Evolutionary conservation across 2,113 vertebrate species (phyloP), one percentile per base, ranked within the genome.

Genomic region (Gallinago media): DNA sequence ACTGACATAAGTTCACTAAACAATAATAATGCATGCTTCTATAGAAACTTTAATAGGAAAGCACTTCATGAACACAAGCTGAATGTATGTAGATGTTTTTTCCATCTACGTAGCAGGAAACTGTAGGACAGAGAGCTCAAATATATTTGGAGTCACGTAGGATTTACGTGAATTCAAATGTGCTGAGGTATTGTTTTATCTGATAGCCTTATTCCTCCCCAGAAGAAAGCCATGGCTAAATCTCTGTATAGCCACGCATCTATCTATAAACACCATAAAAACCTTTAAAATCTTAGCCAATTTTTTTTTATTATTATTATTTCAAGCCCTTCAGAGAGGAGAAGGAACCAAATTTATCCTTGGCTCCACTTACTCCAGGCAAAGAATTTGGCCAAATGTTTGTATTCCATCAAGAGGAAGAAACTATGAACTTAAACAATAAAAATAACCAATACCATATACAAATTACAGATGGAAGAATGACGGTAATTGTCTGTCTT

Each of bases 401-500:
- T 93, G 89, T 83, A 44, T 88, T 85, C 67, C 88, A 91, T 94
- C 85, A 95, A 92, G 75, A 93, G 56, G 85, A 95, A 97, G 77
- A 95, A 97, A 85, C 87, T 44, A 85, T 81, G 92, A 96, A 94
- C 88, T 93, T 36, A 25, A 76, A 91, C 79, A 94, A 93, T 95
- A 97, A 96, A 95, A 76, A 94, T 95, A 96, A 96, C 83, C 79
- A 88, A 94, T 81, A 90, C 94, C 95, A 94, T 88, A 88, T 11
- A 80, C 89, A 90, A 94, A 91, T 96, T 92, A 88, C 92, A 80
- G 18, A 77, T 88, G 92, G 95, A 93, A 61, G 85, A 80, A 88
- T 72, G 89, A 74, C 74, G 72, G 82, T 88, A 92, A 96, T 94
- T 90, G 90, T 42, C 66, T 89, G 82, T 96, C 68, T 84, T 89